Base-by-base conservation (phyloP, 2,888 invertebrate species). In the Cryptophagus acutangulus region DNA sequence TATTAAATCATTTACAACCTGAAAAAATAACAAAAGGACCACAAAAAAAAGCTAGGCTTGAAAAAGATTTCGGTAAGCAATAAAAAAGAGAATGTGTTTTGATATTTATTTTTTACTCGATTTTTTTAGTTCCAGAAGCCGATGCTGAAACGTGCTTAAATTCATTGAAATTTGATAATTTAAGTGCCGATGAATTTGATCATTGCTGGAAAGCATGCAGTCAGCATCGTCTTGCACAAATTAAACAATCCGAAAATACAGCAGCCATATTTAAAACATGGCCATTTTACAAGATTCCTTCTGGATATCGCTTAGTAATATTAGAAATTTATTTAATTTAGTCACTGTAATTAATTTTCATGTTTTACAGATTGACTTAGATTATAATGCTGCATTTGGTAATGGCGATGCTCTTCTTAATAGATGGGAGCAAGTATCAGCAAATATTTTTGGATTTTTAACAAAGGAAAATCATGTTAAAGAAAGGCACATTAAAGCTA, bases 171-270 rank as follows among this genome's bases (percentile, higher is more conserved):
- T 44, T 28, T 38, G 48, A 51, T 17, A 48, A 45, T 24, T 31
- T 51, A 20, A 30, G 38, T 8, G 30, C 37, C 4, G 44, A 48
- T 25, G 26, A 50, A 29, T 52, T 52, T 30, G 52, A 51, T 20
- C 9, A 16, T 10, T 35, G 12, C 14, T 52, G 51, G 49, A 45
- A 49, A 40, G 49, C 51, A 3, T 51, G 52, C 25, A 30, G 30
- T 5, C 40, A 43, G 30, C 45, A 33, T 25, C 37, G 46, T 9
- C 25, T 41, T 3, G 28, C 39, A 14, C 20, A 40, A n/a, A 42
- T 45, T 9, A 42, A 43, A 38, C 25, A 12, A 9, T 13, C 25
- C 12, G 30, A 8, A 26, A 13, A 10, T 24, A 44, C 37, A 13
- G 14, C 12, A 12, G 35, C 28, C 15, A 38, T 46, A n/a, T 26